A percentile compares a stretch with the other conserved stretches of the same genome.
phyloP scores from a whole-genome alignment of 2,797 vertebrate genomes.

The Pogoniulus pusillus region DNA sequence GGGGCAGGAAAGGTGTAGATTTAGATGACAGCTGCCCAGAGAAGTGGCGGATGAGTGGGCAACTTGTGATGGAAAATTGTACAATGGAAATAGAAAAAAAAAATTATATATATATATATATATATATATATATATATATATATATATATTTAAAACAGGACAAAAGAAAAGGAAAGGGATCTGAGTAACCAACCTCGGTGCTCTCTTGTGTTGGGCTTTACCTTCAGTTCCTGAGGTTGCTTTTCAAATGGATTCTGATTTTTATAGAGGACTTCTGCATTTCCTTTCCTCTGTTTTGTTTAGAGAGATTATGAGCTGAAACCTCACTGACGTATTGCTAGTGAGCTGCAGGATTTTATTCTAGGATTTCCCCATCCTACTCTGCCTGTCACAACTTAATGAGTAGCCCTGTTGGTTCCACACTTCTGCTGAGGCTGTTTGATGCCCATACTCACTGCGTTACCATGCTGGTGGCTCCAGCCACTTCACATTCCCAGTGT shows the following conservation, averaged over 20 bases:
- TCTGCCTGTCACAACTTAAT: background rate
- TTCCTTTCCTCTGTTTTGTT: background rate
- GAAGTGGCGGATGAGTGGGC: background rate
- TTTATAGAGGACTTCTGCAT: background rate
- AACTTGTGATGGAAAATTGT: background rate
- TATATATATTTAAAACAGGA: background rate
- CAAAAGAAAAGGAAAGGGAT: background rate
- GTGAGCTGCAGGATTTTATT: background rate
- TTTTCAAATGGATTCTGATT: background rate
- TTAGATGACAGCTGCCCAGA: conserved; percentile 21
- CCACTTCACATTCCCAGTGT: background rate
- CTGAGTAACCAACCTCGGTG: background rate
- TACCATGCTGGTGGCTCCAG: background rate
- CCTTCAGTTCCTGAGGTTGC: background rate
- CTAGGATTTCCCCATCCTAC: background rate
- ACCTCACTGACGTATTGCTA: background rate
- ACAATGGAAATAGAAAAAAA: background rate
- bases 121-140: no score
- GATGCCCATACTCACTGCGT: background rate
- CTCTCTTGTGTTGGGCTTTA: background rate
- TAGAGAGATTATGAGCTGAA: background rate
- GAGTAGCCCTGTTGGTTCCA: background rate
- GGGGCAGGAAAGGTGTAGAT: background rate
- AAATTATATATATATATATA: background rate
- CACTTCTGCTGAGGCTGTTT: background rate